Percentiles rank a stretch among this genome's conserved stretches.
Conservation (phyloP, 2,113 vertebrate species). For the Thalassarche chlororhynchos region DNA sequence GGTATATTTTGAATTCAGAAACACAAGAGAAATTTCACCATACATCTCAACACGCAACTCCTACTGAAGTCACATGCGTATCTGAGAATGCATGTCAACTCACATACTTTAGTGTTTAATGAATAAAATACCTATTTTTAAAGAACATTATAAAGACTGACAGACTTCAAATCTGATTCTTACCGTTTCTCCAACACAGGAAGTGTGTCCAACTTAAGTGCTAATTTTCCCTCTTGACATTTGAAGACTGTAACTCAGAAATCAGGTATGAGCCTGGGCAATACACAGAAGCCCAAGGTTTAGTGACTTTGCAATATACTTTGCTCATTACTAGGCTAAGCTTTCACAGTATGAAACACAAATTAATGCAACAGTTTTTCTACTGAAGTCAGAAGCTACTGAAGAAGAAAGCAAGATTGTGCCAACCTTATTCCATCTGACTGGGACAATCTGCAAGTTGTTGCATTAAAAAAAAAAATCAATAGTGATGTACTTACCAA, state of each 20-base stretch:
- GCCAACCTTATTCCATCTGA: not conserved
- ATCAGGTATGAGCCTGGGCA: not conserved
- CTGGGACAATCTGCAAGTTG: not conserved
- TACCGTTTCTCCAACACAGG: not conserved
- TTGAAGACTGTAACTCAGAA: not conserved
- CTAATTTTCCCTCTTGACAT: not conserved
- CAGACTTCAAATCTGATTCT: not conserved
- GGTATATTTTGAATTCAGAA: not conserved
- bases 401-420: not conserved
- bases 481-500: not conserved
- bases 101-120: conserved; percentile 3
- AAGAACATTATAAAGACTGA: not conserved
- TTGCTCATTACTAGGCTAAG: not conserved
- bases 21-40: not conserved
- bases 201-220: not conserved
- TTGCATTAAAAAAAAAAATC: not conserved
- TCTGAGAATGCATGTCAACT: not conserved
- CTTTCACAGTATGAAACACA: not conserved
- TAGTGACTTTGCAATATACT: not conserved
- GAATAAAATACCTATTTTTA: not conserved
- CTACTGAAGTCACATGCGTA: not conserved
- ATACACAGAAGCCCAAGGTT: not conserved
- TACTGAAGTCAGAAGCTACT: not conserved
- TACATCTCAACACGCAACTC: not conserved
- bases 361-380: not conserved